phyloP scores from a whole-genome alignment of 2,113 vertebrate genomes.

The Chiloscyllium plagiosum region DNA sequence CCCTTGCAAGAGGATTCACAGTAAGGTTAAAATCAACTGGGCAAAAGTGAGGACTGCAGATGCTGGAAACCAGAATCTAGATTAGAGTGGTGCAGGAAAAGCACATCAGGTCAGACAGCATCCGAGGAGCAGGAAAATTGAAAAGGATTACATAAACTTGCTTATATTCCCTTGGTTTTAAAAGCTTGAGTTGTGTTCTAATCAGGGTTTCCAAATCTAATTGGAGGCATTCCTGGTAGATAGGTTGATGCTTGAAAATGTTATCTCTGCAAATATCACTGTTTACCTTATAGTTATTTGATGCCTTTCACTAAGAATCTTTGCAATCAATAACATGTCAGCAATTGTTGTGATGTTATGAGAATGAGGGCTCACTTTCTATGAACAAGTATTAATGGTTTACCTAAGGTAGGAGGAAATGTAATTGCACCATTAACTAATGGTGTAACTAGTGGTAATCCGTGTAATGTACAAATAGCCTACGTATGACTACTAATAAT shows the following conservation, averaged over 20 bases:
- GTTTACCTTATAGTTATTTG: not conserved
- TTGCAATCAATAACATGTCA: not conserved
- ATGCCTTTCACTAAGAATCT: not conserved
- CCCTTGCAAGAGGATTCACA: no score
- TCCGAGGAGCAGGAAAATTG: no score
- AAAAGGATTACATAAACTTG: no score
- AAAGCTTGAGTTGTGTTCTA: not conserved
- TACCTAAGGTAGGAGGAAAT: not conserved
- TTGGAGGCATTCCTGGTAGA: not conserved
- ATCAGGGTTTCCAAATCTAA: not conserved
- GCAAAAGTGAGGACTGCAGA: no score
- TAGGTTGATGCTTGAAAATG: not conserved
- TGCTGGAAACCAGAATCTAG: no score
- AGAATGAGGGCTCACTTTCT: not conserved
- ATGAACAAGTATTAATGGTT: no score
- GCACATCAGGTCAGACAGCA: no score
- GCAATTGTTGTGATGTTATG: not conserved
- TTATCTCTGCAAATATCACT: not conserved
- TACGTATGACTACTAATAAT: not conserved
- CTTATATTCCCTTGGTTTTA: not conserved
- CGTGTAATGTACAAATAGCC: not conserved
- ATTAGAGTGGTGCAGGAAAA: no score
- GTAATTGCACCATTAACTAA: not conserved
- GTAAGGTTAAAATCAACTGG: no score
- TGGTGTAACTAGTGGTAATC: not conserved